A percentile compares a stretch with the other conserved stretches of the same genome.
Conservation (phyloP, 2,797 vertebrate species). For the Phrynocephalus forsythii region DNA sequence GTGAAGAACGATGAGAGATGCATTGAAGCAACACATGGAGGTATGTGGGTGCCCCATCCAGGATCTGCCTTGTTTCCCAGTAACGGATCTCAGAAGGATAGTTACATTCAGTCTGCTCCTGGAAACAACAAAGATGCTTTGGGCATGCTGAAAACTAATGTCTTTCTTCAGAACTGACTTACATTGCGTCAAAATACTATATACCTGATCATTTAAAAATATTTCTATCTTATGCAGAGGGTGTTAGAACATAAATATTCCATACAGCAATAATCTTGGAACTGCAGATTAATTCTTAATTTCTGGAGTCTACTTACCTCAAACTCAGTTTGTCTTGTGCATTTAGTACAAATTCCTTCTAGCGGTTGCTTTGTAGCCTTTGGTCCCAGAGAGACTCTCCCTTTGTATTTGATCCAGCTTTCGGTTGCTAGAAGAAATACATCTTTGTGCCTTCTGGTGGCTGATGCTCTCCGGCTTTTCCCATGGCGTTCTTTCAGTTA, state of each 20-base stretch:
- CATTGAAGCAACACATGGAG: neutral
- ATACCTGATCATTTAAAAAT: neutral
- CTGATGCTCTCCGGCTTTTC: conserved; percentile 44
- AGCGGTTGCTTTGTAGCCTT: conserved; percentile 44
- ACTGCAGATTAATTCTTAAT: conserved; percentile 19
- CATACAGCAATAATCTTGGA: neutral
- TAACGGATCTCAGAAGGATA: neutral
- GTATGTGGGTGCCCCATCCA: neutral
- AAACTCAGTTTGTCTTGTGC: conserved; percentile 42
- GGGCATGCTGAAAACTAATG: neutral
- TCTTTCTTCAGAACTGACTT: neutral
- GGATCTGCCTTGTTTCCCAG: neutral
- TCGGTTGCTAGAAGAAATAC: conserved; percentile 23
- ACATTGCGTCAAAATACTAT: neutral
- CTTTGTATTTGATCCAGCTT: conserved; percentile 31
- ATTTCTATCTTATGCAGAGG: neutral
- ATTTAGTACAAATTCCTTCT: conserved; percentile 41
- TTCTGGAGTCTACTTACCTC: conserved; percentile 18
- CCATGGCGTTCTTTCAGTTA: conserved; percentile 44
- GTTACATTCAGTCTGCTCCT: neutral
- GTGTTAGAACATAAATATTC: conserved; percentile 38
- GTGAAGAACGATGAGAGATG: neutral
- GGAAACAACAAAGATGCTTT: neutral
- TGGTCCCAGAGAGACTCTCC: conserved; percentile 39
- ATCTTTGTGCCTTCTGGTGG: conserved; percentile 30